phyloP scores from a whole-genome alignment of 2,797 vertebrate species.

The Enoplosus armatus region DNA sequence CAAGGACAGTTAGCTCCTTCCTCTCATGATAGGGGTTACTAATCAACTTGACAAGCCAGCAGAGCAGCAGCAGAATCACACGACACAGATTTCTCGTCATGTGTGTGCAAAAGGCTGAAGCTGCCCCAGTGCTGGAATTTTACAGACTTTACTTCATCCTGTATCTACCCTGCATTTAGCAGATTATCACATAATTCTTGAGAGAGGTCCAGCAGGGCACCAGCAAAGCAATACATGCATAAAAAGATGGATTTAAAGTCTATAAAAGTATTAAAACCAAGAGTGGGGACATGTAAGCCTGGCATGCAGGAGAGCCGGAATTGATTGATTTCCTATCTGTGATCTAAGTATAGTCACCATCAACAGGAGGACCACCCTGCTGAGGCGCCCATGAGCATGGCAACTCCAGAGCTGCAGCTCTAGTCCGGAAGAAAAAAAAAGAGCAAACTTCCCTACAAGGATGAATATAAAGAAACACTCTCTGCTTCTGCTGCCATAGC shows the following conservation, averaged over 20 bases:
- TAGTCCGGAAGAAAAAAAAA: background rate
- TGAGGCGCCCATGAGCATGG: background rate
- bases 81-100: conserved; percentile 11
- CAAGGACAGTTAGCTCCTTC: conserved; percentile 53
- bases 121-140: conserved; percentile 20
- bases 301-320: background rate
- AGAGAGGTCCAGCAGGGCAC: background rate
- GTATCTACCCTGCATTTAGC: conserved; percentile 9
- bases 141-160: conserved; percentile 39
- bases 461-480: background rate
- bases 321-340: conserved; percentile 5
- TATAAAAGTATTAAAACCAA: background rate
- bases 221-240: conserved; percentile 8
- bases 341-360: background rate
- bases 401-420: background rate
- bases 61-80: conserved; percentile 38
- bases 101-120: conserved; percentile 15
- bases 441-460: background rate
- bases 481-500: background rate
- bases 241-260: conserved; percentile 1
- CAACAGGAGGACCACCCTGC: background rate
- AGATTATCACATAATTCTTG: conserved; percentile 13
- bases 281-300: background rate
- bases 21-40: conserved; percentile 54
- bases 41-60: conserved; percentile 67